Base-by-base conservation (phyloP, 2,113 vertebrate genomes). In the Apteryx mantelli region DNA sequence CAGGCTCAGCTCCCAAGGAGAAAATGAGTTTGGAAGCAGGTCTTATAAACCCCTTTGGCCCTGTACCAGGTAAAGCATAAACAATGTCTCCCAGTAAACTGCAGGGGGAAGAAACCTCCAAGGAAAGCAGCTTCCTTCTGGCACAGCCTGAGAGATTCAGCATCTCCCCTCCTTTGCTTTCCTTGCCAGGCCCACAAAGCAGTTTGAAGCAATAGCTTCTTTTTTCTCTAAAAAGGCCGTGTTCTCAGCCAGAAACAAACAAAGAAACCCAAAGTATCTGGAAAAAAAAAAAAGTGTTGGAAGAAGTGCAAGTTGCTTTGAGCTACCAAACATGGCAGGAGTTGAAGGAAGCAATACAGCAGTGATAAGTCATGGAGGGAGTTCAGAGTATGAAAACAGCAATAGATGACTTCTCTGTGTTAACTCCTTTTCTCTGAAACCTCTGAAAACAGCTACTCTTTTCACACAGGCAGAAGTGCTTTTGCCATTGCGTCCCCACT, bases 281-380 rank as follows among this genome's bases (percentile, higher is more conserved):
- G 13, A 8, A 3, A 66, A 56, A 79, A 77, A 89, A 78, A 70
- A 55, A 81, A 82, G 36, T 46, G 15, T 38, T 96, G 94, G 94
- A 95, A 96, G 75, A 94, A 93, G 91, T 52, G 68, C 87, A 96
- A 97, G 40, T 90, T 95, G 87, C 89, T 97, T 95, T 96, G 84
- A 97, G 94, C 92, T 95, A 96, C 90, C 69, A 97, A 96, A 94
- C 87, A 90, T 86, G 94, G 93, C 89, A 97, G 64, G 32, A 95
- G 58, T 86, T 93, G 84, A 97, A 97, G 95, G 75, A 95, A 94
- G 75, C 36, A 50, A 60, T 82, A 48, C 53, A 89, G 78, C 73
- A 80, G 28, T 15, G 83, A 38, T 32, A 81, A 77, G 40, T 87
- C 68, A 48, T 60, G 34, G 63, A 73, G 38, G 15, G 56, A 83